These are phyloP conservation scores for Tinea trinotella DNA, from an alignment of 2,888 invertebrate species.

Conservation along the genomic window DNA sequence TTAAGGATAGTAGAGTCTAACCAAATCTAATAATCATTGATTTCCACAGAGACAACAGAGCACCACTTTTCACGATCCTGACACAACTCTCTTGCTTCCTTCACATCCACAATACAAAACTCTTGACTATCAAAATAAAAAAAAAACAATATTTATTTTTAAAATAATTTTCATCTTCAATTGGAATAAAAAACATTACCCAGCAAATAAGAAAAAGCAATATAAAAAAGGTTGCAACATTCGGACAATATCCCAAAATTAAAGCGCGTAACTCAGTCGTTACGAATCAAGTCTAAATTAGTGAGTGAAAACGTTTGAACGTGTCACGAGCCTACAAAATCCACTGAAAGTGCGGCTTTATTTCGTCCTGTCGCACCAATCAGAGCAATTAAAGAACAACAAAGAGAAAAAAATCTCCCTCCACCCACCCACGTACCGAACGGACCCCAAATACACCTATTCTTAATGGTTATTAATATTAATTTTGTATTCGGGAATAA, in stretches of 20 bases:
- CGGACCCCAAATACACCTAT: not conserved
- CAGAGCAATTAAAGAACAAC: slow-evolving; percentile 57
- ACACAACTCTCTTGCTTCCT: too few species aligned
- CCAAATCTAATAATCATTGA: too few species aligned
- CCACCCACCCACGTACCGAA: slow-evolving; percentile 23
- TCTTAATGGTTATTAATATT: not conserved
- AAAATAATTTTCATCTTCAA: too few species aligned
- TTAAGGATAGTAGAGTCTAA: too few species aligned
- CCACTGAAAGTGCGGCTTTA: slow-evolving; percentile 45
- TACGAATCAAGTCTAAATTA: slow-evolving; percentile 46
- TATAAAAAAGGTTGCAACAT: not conserved
- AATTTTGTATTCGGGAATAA: too few species aligned
- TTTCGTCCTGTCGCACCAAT: slow-evolving; percentile 54
- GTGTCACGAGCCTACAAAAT: slow-evolving; percentile 38
- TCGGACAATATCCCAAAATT: slow-evolving; percentile 11
- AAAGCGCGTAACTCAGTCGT: slow-evolving; percentile 26
- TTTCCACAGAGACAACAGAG: too few species aligned
- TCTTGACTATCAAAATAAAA: too few species aligned
- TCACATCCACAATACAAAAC: too few species aligned
- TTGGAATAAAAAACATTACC: too few species aligned
- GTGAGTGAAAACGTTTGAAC: slow-evolving; percentile 39
- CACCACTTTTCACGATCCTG: too few species aligned
- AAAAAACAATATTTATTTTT: too few species aligned
- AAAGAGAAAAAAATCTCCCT: slow-evolving; percentile 41
- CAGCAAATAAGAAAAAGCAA: too few species aligned